These are phyloP conservation scores for Ictidomys tridecemlineatus DNA, from an alignment of 2,113 vertebrate genomes.

Conservation along the genomic window DNA sequence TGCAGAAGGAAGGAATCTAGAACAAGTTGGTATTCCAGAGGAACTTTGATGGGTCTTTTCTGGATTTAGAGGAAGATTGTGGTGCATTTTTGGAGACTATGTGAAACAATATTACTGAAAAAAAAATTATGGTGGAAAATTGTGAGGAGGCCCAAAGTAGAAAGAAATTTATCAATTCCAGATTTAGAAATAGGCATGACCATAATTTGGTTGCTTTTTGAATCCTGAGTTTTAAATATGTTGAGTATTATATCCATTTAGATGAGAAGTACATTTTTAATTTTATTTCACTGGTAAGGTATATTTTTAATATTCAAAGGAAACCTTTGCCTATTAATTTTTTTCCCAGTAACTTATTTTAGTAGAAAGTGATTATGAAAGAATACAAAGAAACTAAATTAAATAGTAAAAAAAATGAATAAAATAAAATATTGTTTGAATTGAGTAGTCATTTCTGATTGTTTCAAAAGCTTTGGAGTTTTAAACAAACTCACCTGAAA, in stretches of 20 bases:
- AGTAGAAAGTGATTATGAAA: constrained; percentile 43
- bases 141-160: background rate
- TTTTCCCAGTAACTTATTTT: constrained; percentile 69
- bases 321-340: constrained; percentile 43
- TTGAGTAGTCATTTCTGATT: constrained; percentile 38
- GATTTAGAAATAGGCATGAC: background rate
- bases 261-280: constrained; percentile 38
- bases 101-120: constrained; percentile 5
- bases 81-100: background rate
- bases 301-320: constrained; percentile 34
- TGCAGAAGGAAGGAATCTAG: background rate
- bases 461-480: constrained; percentile 34
- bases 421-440: constrained; percentile 51
- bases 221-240: constrained; percentile 32
- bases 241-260: background rate
- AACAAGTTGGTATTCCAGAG: background rate
- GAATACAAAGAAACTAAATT: constrained; percentile 29
- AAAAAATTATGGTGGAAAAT: constrained; percentile 11
- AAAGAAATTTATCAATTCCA: background rate
- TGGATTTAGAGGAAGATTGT: background rate
- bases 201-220: background rate
- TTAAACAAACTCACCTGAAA: constrained; percentile 62
- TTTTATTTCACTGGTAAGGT: constrained; percentile 51
- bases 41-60: background rate
- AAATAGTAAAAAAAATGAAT: constrained; percentile 64